phyloP scores from a whole-genome alignment of 2,797 vertebrate genomes.

The Poeciliopsis paucimaculata region DNA sequence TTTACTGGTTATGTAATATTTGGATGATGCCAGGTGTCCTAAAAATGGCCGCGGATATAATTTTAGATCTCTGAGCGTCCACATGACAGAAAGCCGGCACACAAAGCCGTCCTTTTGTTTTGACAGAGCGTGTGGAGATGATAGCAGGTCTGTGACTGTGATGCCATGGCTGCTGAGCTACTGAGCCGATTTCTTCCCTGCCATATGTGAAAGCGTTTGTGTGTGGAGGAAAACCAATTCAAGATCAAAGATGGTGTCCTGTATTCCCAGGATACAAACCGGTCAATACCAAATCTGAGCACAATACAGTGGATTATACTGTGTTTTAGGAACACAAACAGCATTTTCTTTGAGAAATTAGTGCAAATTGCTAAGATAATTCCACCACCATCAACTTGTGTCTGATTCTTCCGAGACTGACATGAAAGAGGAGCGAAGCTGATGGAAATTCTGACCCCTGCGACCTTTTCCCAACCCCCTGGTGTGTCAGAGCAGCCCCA shows the following conservation, averaged over 20 bases:
- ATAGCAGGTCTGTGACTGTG: slow-evolving; percentile 46
- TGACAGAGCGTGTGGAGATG: slow-evolving; percentile 33
- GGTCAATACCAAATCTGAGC: slow-evolving; percentile 11
- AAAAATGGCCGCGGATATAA: slow-evolving; percentile 7
- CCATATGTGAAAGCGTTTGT: slow-evolving; percentile 19
- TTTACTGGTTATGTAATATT: slow-evolving; percentile 8
- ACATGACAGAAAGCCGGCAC: not conserved
- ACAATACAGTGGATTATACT: not conserved
- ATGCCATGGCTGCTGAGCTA: slow-evolving; percentile 55
- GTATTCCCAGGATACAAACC: not conserved
- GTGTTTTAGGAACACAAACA: slow-evolving; percentile 2
- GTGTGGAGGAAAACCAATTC: slow-evolving; percentile 18
- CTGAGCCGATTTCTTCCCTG: slow-evolving; percentile 46
- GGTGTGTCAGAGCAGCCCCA: slow-evolving; percentile 25
- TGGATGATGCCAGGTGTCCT: not conserved
- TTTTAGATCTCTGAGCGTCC: not conserved
- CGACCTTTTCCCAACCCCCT: not conserved
- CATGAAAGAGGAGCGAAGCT: slow-evolving; percentile 11
- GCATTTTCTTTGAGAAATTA: slow-evolving; percentile 18
- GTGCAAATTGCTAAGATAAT: slow-evolving; percentile 32
- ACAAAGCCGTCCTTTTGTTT: slow-evolving; percentile 50
- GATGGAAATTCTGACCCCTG: slow-evolving; percentile 2
- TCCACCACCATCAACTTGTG: slow-evolving; percentile 17
- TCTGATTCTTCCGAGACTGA: slow-evolving; percentile 19
- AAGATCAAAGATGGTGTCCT: slow-evolving; percentile 3